Conservation (phyloP, 2,113 vertebrate genomes). For the Stegastes partitus region DNA sequence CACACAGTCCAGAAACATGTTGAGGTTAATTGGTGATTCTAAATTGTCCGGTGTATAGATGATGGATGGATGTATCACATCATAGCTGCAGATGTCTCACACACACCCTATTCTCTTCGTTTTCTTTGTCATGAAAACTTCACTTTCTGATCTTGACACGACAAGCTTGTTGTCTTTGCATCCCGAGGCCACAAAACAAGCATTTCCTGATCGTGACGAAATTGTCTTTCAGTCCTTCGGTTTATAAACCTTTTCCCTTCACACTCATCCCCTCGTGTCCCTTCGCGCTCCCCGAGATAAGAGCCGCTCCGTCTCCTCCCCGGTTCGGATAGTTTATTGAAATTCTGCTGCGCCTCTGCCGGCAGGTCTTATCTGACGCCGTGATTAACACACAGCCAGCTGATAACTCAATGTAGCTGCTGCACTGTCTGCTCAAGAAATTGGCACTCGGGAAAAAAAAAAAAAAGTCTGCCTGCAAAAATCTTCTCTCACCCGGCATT, state of each 20-base stretch:
- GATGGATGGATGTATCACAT: too few species aligned
- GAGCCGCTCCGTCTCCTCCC: conserved; percentile 16
- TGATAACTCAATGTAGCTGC: conserved; percentile 60
- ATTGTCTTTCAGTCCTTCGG: neutral
- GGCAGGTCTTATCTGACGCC: conserved; percentile 62
- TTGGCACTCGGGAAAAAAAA: too few species aligned
- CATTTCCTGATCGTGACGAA: conserved; percentile 8
- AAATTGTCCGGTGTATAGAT: too few species aligned
- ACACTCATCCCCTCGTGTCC: neutral
- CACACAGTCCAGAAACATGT: too few species aligned
- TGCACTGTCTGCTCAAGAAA: conserved; percentile 46
- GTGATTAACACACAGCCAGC: conserved; percentile 59
- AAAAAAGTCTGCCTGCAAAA: conserved; percentile 37
- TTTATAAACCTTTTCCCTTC: neutral
- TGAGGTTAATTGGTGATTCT: too few species aligned
- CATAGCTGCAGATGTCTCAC: neutral
- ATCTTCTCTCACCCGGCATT: conserved; percentile 25
- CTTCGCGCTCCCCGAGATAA: conserved; percentile 34
- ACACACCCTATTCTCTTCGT: neutral
- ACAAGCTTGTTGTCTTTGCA: neutral
- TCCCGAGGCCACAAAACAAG: neutral
- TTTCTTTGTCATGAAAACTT: neutral
- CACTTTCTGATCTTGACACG: neutral
- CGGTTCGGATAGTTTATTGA: conserved; percentile 57
- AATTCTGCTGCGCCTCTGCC: conserved; percentile 53